Evolutionary conservation across 2,113 vertebrate species (phyloP), one percentile per base, ranked within the genome.

Genomic region (Chaetodon trifascialis): DNA sequence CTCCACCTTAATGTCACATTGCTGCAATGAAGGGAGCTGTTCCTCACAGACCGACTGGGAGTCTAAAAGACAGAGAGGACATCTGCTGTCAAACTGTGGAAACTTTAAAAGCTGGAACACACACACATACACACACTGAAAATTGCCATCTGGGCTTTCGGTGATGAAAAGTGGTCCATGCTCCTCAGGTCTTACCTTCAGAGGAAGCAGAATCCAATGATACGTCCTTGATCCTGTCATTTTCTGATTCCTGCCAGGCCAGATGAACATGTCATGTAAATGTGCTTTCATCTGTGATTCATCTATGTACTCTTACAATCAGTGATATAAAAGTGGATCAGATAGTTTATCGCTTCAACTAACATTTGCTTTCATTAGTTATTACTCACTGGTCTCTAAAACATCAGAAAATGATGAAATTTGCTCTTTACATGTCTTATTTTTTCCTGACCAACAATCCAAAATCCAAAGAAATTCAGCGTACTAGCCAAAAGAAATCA

Each of bases 11-110:
- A 73, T 21, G 63, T 16, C 6, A 17, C 15, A 11, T 4, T 8
- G 54, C 60, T 47, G 79, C 69, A 49, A 19, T 8, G 73, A 25
- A 25, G 56, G 56, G 42, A 19, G 14, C 23, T 17, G 11, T 0
- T 49, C 30, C 40, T 60, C 77, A 38, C 52, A 30, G 46, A 30
- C 47, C 4, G 9, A 4, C 40, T 47, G 47, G 17, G 14, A 12
- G 12, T 47, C 77, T 81, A 12, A 44, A 63, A 47, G 30, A 64
- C 15, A 55, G 42, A 82, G 21, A 78, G 4, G 12, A 73, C 51
- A 60, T 62, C 34, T 40, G 16, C 30, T 63, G 36, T 40, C 36
- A 23, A 42, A 5, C 42, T 63, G 60, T 40, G 17, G 17, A 62
- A 38, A 9, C 16, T 19, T 34, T 10, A 59, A 59, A 6, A 6